Percentiles rank a stretch among this genome's conserved stretches.
Evolutionary conservation across 2,797 vertebrate genomes (phyloP).

Genomic region (Chrysocyon brachyurus): DNA sequence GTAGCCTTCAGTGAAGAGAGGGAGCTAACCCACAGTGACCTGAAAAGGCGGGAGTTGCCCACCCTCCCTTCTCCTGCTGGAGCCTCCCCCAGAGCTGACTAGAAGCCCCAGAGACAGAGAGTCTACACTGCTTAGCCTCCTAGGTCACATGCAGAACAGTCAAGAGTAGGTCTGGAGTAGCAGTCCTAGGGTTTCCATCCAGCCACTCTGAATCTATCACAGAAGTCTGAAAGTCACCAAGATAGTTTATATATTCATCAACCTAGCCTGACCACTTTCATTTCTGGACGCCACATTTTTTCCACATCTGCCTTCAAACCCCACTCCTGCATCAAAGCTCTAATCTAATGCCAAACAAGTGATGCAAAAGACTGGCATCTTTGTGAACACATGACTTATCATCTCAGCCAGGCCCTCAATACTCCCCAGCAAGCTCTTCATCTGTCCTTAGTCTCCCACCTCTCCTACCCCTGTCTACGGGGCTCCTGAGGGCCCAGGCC

Average conservation of each 20-base stretch:
- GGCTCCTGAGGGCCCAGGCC: not conserved
- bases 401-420: not conserved
- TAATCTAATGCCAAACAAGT: not conserved
- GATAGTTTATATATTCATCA: not conserved
- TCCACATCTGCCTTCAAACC: constrained; percentile 14
- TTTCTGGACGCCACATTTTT: not conserved
- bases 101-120: not conserved
- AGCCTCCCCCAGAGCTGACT: not conserved
- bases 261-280: not conserved
- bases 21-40: not conserved
- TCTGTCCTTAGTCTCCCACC: not conserved
- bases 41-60: not conserved
- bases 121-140: not conserved
- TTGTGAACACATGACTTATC: not conserved
- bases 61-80: not conserved
- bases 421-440: not conserved
- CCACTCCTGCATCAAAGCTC: not conserved
- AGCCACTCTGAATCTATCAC: not conserved
- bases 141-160: not conserved
- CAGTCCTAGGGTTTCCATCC: not conserved
- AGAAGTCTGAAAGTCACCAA: not conserved
- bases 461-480: not conserved
- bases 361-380: not conserved
- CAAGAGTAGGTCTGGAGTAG: rapidly evolving
- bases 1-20: not conserved